Percentiles rank a stretch among this genome's conserved stretches.
Evolutionary conservation across 2,797 vertebrate species (phyloP).

Genomic region (Galaxias olidus): DNA sequence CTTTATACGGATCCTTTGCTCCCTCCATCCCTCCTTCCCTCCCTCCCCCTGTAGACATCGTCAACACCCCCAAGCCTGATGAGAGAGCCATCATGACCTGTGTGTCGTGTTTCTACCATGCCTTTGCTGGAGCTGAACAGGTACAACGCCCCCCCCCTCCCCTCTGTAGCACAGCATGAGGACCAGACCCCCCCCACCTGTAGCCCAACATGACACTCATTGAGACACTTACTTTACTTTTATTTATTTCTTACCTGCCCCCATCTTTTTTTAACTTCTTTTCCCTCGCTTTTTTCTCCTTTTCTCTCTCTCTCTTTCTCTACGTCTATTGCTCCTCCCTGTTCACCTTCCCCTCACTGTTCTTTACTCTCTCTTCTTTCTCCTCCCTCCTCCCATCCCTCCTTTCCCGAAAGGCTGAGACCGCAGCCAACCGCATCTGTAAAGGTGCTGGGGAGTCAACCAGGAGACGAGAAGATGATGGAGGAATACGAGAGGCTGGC

Average conservation of each 20-base stretch:
- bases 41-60: conserved; percentile 83
- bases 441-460: conserved; percentile 97
- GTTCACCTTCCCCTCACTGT: neutral
- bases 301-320: conserved; percentile 1
- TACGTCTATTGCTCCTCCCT: too few relatives aligned
- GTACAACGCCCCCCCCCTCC: conserved; percentile 70
- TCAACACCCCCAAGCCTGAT: conserved; percentile 97
- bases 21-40: conserved; percentile 52
- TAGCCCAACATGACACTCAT: too few relatives aligned
- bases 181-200: too few relatives aligned
- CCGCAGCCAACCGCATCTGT: conserved; percentile 97
- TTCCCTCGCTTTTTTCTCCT: conserved; percentile 19
- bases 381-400: neutral
- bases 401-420: conserved; percentile 84
- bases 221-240: too few relatives aligned
- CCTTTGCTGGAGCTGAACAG: conserved; percentile 99
- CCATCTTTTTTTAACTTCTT: too few relatives aligned
- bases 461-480: conserved; percentile 99
- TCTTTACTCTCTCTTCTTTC: conserved; percentile 11
- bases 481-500: conserved; percentile 97
- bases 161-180: too few relatives aligned
- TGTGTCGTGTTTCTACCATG: conserved; percentile 98
- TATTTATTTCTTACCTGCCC: too few relatives aligned
- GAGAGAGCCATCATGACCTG: conserved; percentile 99
- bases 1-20: conserved; percentile 5